Conservation (phyloP, 2,797 vertebrate species). For the Aldrovandia affinis region DNA sequence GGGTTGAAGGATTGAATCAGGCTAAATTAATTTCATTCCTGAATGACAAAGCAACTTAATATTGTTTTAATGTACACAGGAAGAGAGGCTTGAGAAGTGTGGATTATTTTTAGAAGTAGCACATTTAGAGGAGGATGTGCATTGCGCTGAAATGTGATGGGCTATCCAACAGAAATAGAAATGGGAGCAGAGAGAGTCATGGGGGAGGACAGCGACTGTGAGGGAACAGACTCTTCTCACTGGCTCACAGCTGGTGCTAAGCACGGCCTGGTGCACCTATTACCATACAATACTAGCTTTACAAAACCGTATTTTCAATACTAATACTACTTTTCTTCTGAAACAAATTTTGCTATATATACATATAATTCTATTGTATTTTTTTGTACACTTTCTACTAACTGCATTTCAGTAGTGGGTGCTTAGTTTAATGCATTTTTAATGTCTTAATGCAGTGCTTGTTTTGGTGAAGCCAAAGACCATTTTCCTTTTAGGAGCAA, state of each 20-base stretch:
- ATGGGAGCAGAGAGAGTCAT: slow-evolving; percentile 66
- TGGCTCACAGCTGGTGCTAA: slow-evolving; percentile 44
- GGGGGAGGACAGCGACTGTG: slow-evolving; percentile 49
- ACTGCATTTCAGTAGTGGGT: not conserved
- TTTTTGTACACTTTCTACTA: not conserved
- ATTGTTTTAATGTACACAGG: slow-evolving; percentile 33
- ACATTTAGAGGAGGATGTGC: slow-evolving; percentile 69
- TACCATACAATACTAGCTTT: slow-evolving; percentile 41
- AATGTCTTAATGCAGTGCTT: not conserved
- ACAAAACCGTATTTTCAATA: not conserved
- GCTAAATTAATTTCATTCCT: not conserved
- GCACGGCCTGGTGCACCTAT: slow-evolving; percentile 36
- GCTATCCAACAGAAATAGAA: slow-evolving; percentile 77
- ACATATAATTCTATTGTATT: slow-evolving; percentile 16
- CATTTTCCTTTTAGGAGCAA: not conserved
- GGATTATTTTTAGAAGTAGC: slow-evolving; percentile 74
- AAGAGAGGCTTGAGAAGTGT: slow-evolving; percentile 58
- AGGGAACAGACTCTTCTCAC: slow-evolving; percentile 44
- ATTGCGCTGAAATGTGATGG: slow-evolving; percentile 63
- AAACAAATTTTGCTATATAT: not conserved
- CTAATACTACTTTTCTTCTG: too few species aligned
- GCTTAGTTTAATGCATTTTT: not conserved
- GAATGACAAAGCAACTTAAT: slow-evolving; percentile 24
- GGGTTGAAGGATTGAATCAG: not conserved
- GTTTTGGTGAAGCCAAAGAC: not conserved